These are phyloP conservation scores for Cephus spinipes DNA, from an alignment of 2,888 invertebrate genomes.

Conservation along the genomic window DNA sequence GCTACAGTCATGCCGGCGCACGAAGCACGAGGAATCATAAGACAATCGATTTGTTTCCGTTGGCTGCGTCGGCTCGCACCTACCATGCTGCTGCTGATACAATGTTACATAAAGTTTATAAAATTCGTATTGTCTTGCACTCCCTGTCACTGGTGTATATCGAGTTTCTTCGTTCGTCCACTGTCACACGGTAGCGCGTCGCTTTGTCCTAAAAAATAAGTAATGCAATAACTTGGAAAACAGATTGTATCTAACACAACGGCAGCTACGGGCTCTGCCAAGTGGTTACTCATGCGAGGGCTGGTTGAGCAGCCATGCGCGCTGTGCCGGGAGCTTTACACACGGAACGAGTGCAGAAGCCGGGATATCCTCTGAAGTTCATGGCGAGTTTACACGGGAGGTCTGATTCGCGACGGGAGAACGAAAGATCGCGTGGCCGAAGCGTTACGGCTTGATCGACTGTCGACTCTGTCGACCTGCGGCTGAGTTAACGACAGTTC, in stretches of 20 bases:
- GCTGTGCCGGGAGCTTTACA: neutral
- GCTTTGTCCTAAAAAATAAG: neutral
- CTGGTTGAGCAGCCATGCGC: conserved; percentile 4
- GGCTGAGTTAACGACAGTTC: neutral
- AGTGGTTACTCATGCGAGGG: neutral
- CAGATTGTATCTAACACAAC: neutral
- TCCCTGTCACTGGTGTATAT: neutral
- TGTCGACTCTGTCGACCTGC: neutral
- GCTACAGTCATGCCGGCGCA: neutral
- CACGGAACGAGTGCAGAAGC: neutral
- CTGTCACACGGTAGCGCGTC: neutral
- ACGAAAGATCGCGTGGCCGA: neutral
- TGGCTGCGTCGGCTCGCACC: neutral
- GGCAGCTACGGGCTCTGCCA: neutral
- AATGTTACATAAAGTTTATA: neutral
- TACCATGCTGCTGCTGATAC: neutral
- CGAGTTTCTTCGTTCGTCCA: neutral
- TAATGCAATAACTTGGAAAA: neutral
- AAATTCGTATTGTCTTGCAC: neutral
- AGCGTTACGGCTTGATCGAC: neutral
- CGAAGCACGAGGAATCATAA: neutral
- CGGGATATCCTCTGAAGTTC: neutral
- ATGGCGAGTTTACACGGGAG: neutral
- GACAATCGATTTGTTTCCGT: conserved; percentile 7
- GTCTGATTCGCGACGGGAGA: neutral